Base-by-base conservation (phyloP, 2,888 invertebrate genomes). In the Thalpophila matura region DNA sequence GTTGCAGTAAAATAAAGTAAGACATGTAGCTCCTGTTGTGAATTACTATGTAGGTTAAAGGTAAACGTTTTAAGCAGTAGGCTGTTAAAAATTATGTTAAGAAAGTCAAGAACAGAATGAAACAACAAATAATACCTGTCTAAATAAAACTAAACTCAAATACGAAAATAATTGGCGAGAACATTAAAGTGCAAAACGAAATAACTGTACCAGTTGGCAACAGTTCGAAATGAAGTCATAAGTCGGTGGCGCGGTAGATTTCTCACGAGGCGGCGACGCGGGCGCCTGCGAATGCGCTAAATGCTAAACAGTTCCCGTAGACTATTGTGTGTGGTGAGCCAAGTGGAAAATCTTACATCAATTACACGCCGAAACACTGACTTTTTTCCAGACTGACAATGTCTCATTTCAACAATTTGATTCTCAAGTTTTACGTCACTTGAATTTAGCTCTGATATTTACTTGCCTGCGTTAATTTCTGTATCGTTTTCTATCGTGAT, bases 311-410 rank as follows among this genome's bases (percentile, higher is more conserved):
- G 89, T 91, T 91, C 90, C 88, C 90, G 79, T 75, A 84, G 77
- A 75, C 86, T 81, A 91, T 90, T 89, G 88, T 91, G 77, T 65
- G 77, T 58, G 79, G 74, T 77, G 74, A 86, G 76, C 87, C 83
- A 78, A 86, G 83, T 88, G 90, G 89, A 91, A 91, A 91, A 89
- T 87, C 84, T 86, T 82, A 86, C 86, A 84, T 83, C 86, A 89
- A 91, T 91, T 91, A 90, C 61, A 75, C 65, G 77, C 83, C 84
- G 80, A 88, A 90, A 90, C 82, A 81, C 65, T 56, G 54, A 69
- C 65, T 82, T 84, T 83, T 84, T 82, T 79, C 56, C 53, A 67
- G 49, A 47, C 42, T 51, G 33, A 74, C 70, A 74, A 74, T 72
- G 74, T 73, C 71, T 77, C 76, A 80, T 79, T 79, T 71, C 45